Conservation (phyloP, 2,113 vertebrate species). For the Mionectes macconnelli region DNA sequence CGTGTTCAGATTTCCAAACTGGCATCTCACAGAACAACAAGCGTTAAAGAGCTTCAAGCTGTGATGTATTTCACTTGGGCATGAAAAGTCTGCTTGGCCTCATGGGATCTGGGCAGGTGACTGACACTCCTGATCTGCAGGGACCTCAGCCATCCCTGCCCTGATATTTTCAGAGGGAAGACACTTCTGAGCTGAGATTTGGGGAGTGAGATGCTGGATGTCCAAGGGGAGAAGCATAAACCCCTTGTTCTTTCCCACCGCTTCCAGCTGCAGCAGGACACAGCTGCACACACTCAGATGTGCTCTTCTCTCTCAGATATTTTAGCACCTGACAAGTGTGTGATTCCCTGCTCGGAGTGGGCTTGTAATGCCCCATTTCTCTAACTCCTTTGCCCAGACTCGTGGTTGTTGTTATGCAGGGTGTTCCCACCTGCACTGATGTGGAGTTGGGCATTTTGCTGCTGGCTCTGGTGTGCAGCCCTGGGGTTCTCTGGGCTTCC, state of each 20-base stretch:
- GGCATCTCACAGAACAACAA: rapidly evolving
- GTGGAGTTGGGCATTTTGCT: neutral
- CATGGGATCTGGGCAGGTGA: rapidly evolving
- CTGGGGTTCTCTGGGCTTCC: neutral
- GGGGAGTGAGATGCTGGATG: rapidly evolving
- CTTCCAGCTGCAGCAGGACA: neutral
- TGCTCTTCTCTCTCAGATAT: too few species aligned
- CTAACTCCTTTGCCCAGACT: neutral
- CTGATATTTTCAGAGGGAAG: neutral
- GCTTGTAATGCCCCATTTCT: neutral
- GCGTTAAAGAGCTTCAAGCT: neutral
- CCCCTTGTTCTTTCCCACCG: rapidly evolving
- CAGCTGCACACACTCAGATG: neutral
- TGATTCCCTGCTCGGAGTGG: rapidly evolving
- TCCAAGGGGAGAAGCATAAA: neutral
- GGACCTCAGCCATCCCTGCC: too few species aligned
- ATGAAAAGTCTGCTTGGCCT: neutral
- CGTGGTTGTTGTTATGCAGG: neutral
- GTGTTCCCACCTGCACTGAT: rapidly evolving
- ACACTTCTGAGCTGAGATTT: rapidly evolving
- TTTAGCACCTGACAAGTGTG: rapidly evolving
- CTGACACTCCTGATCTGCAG: neutral
- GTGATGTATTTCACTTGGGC: neutral
- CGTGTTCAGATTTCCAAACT: neutral
- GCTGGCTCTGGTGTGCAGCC: neutral